A percentile compares a stretch with the other conserved stretches of the same genome.
phyloP scores from a whole-genome alignment of 2,888 invertebrate genomes.

The Villa cingulata region DNA sequence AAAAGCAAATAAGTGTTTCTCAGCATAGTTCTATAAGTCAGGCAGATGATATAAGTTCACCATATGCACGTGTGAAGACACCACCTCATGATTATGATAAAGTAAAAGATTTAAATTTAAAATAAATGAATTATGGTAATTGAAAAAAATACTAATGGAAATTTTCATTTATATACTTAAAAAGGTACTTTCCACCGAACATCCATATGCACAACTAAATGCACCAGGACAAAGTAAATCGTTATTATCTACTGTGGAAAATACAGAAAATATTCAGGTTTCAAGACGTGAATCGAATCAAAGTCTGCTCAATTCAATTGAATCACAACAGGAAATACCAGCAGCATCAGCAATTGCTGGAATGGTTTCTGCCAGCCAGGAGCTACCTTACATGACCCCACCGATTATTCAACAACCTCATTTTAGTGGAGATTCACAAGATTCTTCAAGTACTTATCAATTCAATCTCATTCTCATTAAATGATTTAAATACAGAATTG shows the following conservation, averaged over 20 bases:
- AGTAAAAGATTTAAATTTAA: constrained; percentile 15
- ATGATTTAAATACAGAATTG: too few species aligned
- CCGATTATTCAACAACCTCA: constrained; percentile 53
- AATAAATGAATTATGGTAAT: neutral
- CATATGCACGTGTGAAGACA: constrained; percentile 50
- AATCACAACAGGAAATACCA: constrained; percentile 42
- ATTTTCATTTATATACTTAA: neutral
- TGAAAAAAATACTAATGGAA: too few species aligned
- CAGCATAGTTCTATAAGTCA: constrained; percentile 47
- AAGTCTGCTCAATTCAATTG: constrained; percentile 11
- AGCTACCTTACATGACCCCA: constrained; percentile 80
- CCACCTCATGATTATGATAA: constrained; percentile 55
- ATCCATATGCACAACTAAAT: constrained; percentile 36
- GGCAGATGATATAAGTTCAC: constrained; percentile 45
- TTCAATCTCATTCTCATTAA: neutral
- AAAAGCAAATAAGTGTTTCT: constrained; percentile 41
- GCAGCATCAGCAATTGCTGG: constrained; percentile 81
- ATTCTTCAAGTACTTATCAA: constrained; percentile 60
- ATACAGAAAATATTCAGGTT: constrained; percentile 3
- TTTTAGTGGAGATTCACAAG: constrained; percentile 84
- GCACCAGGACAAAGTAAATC: constrained; percentile 22
- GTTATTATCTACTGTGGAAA: constrained; percentile 2
- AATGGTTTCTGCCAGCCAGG: constrained; percentile 72
- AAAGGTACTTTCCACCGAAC: constrained; percentile 30
- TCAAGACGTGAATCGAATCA: constrained; percentile 13